phyloP scores from a whole-genome alignment of 2,888 invertebrate species.

The Catocala sponsa region DNA sequence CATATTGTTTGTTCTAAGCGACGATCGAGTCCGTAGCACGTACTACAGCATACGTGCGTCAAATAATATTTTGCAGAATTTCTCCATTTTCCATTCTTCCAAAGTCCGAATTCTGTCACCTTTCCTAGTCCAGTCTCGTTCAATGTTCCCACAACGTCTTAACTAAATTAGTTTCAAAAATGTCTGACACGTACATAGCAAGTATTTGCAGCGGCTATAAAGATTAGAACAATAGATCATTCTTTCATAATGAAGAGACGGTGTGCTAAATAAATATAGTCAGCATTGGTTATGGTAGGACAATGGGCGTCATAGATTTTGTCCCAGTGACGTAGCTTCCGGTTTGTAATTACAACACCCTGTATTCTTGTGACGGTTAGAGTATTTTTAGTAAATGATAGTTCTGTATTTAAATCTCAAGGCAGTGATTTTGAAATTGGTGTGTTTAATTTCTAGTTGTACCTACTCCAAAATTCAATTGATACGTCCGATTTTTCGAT shows the following conservation, averaged over 20 bases:
- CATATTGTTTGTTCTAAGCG: too few species aligned
- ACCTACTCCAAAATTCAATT: too few species aligned
- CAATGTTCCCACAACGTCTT: slow-evolving; percentile 41
- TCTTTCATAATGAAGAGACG: slow-evolving; percentile 9
- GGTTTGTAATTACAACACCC: neutral
- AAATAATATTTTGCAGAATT: neutral
- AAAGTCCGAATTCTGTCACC: neutral
- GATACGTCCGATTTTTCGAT: too few species aligned
- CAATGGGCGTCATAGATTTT: slow-evolving; percentile 3
- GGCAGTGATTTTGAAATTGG: too few species aligned
- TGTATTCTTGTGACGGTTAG: too few species aligned
- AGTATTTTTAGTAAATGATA: too few species aligned
- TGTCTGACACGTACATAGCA: slow-evolving; percentile 27
- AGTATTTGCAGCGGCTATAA: slow-evolving; percentile 25
- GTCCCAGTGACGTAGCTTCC: neutral
- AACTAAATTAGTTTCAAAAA: slow-evolving; percentile 42
- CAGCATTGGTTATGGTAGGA: slow-evolving; percentile 28
- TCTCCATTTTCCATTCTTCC: neutral
- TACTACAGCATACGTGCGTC: too few species aligned
- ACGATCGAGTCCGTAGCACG: too few species aligned
- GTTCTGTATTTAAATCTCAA: too few species aligned
- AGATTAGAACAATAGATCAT: slow-evolving; percentile 37
- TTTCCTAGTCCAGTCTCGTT: slow-evolving; percentile 42
- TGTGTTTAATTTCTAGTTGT: too few species aligned
- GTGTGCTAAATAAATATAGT: slow-evolving; percentile 1